Percentiles rank a stretch among this genome's conserved stretches.
These are phyloP conservation scores for Macaca fascicularis DNA, from an alignment of 2,113 vertebrate species.

Conservation along the genomic window DNA sequence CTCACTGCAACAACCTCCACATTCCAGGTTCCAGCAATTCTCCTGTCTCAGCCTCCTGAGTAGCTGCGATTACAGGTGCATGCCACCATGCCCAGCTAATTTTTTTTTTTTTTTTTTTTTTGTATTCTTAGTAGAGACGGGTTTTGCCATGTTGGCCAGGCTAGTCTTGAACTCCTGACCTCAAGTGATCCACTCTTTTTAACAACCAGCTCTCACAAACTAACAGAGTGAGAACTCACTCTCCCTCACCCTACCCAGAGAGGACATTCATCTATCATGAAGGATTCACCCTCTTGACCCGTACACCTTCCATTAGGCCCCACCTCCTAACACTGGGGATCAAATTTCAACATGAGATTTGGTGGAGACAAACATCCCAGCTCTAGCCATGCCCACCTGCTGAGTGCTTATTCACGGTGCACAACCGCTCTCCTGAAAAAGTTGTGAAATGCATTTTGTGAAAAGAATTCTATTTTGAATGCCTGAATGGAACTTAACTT, in stretches of 20 bases:
- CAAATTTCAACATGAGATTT: not conserved
- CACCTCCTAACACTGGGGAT: not conserved
- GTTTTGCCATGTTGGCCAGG: no score
- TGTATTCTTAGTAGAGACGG: no score
- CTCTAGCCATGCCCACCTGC: not conserved
- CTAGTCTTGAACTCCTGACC: no score
- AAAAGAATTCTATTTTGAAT: not conserved
- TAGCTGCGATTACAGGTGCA: no score
- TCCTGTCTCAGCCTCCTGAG: no score
- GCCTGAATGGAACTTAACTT: not conserved
- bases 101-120: no score
- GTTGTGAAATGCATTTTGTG: not conserved
- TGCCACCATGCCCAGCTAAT: accelerated
- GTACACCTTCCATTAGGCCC: not conserved
- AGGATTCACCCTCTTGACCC: not conserved
- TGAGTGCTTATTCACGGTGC: not conserved
- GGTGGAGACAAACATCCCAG: not conserved
- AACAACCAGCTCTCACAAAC: not conserved
- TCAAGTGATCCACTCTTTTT: not conserved
- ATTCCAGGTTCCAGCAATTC: no score
- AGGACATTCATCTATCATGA: not conserved
- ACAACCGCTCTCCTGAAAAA: accelerated
- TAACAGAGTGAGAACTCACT: not conserved
- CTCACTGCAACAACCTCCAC: no score
- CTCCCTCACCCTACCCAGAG: not conserved